Conservation (phyloP, 2,113 vertebrate species). For the Regulus satrapa region DNA sequence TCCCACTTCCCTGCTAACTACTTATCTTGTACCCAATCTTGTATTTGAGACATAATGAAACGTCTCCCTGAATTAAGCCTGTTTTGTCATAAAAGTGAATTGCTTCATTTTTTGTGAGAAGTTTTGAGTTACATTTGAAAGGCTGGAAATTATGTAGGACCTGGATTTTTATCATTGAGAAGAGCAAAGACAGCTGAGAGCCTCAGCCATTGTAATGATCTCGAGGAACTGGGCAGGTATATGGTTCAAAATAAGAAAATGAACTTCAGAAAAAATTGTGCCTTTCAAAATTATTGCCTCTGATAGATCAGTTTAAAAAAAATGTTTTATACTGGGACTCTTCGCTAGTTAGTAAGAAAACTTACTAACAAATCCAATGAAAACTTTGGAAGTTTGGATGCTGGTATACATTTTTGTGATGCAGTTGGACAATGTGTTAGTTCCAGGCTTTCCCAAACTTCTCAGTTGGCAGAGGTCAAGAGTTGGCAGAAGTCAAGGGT, state of each 20-base stretch:
- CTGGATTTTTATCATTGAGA: background rate
- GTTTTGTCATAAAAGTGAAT: background rate
- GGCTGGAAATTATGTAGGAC: rapidly evolving
- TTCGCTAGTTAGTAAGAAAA: background rate
- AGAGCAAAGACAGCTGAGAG: background rate
- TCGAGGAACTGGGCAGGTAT: background rate
- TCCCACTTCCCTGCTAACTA: background rate
- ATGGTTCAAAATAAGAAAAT: background rate
- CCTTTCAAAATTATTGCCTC: background rate
- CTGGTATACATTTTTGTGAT: background rate
- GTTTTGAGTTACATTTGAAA: background rate
- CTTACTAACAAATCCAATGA: background rate
- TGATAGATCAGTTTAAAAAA: background rate
- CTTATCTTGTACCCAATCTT: background rate
- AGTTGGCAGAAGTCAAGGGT: background rate
- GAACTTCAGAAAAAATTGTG: background rate
- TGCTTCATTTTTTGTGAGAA: background rate
- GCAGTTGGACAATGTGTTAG: background rate
- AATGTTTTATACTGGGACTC: background rate
- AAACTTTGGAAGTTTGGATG: background rate
- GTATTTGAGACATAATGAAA: background rate
- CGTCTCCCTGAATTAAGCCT: background rate
- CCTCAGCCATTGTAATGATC: background rate
- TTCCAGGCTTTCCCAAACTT: background rate
- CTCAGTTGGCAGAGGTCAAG: background rate